Percentiles rank a stretch among this genome's conserved stretches.
phyloP scores from a whole-genome alignment of 2,888 invertebrate genomes.

The Anaspis maculata region DNA sequence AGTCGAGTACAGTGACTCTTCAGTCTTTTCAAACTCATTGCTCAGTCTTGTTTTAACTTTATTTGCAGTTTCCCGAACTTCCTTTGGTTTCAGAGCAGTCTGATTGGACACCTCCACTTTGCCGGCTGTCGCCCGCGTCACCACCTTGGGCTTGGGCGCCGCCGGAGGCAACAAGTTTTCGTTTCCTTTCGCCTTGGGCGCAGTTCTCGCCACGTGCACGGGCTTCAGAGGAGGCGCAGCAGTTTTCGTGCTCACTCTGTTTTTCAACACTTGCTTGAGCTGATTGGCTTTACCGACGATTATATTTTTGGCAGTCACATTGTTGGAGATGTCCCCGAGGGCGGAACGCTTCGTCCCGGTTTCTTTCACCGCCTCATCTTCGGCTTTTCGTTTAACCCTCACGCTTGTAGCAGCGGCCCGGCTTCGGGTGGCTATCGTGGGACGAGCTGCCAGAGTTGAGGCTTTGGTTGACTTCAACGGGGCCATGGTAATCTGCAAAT shows the following conservation, averaged over 20 bases:
- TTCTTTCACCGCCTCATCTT: conserved; percentile 68
- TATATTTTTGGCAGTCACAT: conserved; percentile 45
- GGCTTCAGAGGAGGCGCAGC: too few species aligned
- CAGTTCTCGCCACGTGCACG: conserved; percentile 35
- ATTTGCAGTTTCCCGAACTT: conserved; percentile 28
- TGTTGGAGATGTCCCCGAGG: conserved; percentile 80
- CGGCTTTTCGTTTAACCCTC: conserved; percentile 57
- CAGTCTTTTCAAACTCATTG: conserved; percentile 64
- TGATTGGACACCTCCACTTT: conserved; percentile 25
- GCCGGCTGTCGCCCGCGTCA: conserved; percentile 34
- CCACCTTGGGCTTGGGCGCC: conserved; percentile 31
- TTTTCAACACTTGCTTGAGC: conserved; percentile 13
- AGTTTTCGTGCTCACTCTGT: conserved; percentile 9
- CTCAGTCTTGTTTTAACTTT: conserved; percentile 50
- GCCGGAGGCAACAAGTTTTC: conserved; percentile 36
- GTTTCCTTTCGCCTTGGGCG: conserved; percentile 36
- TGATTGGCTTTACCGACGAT: conserved; percentile 19
- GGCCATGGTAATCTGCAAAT: too few species aligned
- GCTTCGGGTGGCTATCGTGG: conserved; percentile 1
- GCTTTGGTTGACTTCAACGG: conserved; percentile 50
- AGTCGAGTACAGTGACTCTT: conserved; percentile 68
- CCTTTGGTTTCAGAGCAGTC: conserved; percentile 36
- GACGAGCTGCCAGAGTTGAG: too few species aligned
- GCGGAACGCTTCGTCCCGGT: conserved; percentile 72
- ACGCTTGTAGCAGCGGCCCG: conserved; percentile 20